Base-by-base conservation (phyloP, 35 echinoderm and acorn worm species). In the Hemicentrotus pulcherrimus region DNA sequence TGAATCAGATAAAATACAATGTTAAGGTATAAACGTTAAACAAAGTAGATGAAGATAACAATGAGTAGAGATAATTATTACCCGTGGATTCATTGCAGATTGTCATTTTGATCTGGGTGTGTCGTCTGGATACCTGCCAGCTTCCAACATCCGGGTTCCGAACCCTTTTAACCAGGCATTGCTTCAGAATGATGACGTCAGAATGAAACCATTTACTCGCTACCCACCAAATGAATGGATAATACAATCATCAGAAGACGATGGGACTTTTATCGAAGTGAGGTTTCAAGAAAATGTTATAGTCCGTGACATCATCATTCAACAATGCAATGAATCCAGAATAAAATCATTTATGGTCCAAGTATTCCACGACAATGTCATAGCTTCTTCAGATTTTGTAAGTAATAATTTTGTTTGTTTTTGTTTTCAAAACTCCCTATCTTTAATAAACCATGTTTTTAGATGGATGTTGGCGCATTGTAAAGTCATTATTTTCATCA, bases 41-140 rank as follows among this genome's bases (percentile, higher is more conserved):
- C 7, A 55, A 55, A 15, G 50, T 55, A 15, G 32, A 6, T 87
- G 30, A 4, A 10, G 7, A 87, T 22, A 87, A 87, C 7, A 31
- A 28, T 14, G 50, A 55, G 50, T 12, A 14, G 50, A 55, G 12
- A 10, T 11, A 55, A 55, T 13, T 10, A 10, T 55, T 55, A 55
- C 50, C 15, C 19, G n/a, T 33, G 32, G 13, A 90, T 15, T 90
- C 4, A 35, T 41, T 90, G 12, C 46, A 90, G 88, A 90, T 10
- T 90, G 88, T 41, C 88, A 90, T 47, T 90, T 90, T 90, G 88
- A 90, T 47, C 32, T 90, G 88, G 88, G 88, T 41, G 14, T 90
- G 19, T 33, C 88, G 24, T 90, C 88, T 90, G 32, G 88, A 47
- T 30, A 90, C n/a, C 46, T 90, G 32, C 88, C 88, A 16, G 12